phyloP scores from a whole-genome alignment of 2,797 vertebrate genomes.

The Sebastes minor region DNA sequence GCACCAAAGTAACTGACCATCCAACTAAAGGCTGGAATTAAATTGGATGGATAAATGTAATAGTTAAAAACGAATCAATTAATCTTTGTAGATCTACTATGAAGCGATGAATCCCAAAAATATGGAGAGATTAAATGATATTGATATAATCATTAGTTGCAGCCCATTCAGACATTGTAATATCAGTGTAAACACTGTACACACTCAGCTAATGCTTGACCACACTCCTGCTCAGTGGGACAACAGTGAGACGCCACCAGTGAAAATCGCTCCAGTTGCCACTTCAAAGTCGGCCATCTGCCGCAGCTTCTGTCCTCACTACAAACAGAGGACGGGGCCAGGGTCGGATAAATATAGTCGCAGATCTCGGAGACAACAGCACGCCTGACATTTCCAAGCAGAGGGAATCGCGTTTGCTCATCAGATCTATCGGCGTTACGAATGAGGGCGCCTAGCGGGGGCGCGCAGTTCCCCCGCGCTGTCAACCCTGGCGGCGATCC shows the following conservation, averaged over 20 bases:
- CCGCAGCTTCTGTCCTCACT: constrained; percentile 44
- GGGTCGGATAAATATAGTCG: constrained; percentile 71
- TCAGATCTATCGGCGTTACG: constrained; percentile 14
- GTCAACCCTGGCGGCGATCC: constrained; percentile 49
- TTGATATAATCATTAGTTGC: not conserved
- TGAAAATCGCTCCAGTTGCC: constrained; percentile 44
- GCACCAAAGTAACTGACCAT: not conserved
- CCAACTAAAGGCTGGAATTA: not conserved
- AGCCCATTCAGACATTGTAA: not conserved
- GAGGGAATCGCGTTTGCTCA: constrained; percentile 30
- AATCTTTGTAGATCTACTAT: accelerated
- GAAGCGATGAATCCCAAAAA: not conserved
- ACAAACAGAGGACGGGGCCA: constrained; percentile 43
- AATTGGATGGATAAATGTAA: not conserved
- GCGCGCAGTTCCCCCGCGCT: not conserved
- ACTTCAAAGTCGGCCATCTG: constrained; percentile 72
- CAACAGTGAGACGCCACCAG: constrained; percentile 40
- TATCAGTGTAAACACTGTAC: not conserved
- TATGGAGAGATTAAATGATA: not conserved
- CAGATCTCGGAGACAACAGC: constrained; percentile 57
- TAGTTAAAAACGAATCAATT: too few species aligned
- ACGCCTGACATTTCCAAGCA: constrained; percentile 58
- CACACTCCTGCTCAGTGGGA: constrained; percentile 32
- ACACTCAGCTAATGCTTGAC: constrained; percentile 7
- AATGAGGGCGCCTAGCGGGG: not conserved